A percentile compares a stretch with the other conserved stretches of the same genome.
Conservation (phyloP, 1,140 invertebrate genomes). For the Venustaconcha ellipsiformis region DNA sequence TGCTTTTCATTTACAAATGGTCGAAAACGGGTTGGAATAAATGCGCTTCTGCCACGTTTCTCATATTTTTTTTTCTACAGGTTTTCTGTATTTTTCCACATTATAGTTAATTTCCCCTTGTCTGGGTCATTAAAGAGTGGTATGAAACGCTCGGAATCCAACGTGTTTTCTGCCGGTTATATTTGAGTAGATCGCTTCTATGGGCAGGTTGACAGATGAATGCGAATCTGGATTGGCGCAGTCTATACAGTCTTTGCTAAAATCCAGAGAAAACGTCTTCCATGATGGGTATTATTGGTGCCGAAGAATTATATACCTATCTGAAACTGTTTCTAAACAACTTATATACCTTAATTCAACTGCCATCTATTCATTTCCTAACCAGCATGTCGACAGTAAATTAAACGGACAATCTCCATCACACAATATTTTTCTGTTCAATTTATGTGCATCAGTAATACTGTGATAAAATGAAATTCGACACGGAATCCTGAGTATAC, state of each 20-base stretch:
- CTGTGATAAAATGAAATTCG: not conserved
- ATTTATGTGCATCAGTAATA: not conserved
- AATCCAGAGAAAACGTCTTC: not conserved
- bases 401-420: conserved; percentile 4
- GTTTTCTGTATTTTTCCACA: not conserved
- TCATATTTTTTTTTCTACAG: not conserved
- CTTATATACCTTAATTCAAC: no score
- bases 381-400: not conserved
- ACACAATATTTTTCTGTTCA: not conserved
- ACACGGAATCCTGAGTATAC: not conserved
- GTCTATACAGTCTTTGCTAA: no score
- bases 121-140: not conserved
- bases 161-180: not conserved
- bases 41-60: not conserved
- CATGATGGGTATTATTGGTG: not conserved
- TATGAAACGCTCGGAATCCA: not conserved
- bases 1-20: not conserved
- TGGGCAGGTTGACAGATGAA: conserved; percentile 1
- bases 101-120: not conserved
- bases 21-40: not conserved
- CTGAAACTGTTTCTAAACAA: no score
- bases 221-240: no score
- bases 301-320: no score
- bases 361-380: no score
- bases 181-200: not conserved